Conservation (phyloP, 1,140 invertebrate species). For the Dreissena polymorpha region DNA sequence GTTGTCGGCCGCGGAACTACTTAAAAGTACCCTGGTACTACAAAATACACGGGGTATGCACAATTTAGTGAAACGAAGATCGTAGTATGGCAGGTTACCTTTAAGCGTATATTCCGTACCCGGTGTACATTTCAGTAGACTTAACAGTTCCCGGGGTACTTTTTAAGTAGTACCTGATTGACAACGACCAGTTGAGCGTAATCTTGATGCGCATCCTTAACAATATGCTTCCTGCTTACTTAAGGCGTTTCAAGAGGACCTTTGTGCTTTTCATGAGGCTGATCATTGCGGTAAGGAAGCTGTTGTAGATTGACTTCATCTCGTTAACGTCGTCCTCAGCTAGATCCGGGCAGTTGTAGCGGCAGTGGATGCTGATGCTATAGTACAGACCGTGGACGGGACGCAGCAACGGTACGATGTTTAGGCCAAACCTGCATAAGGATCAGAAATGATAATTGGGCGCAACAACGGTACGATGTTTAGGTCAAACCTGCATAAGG, state of each 20-base stretch:
- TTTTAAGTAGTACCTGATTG: too few relatives aligned
- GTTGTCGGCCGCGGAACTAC: too few relatives aligned
- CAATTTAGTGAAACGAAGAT: too few relatives aligned
- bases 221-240: conserved; percentile 51
- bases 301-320: conserved; percentile 51
- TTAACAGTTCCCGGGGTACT: too few relatives aligned
- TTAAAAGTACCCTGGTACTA: too few relatives aligned
- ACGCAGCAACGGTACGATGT: conserved; percentile 58
- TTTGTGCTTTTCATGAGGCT: conserved; percentile 61
- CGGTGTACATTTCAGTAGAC: too few relatives aligned
- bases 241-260: conserved; percentile 60
- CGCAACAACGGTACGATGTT: conserved; percentile 58
- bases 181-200: too few relatives aligned
- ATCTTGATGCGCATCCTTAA: too few relatives aligned
- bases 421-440: conserved; percentile 53
- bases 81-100: too few relatives aligned
- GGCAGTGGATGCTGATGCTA: conserved; percentile 59
- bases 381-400: conserved; percentile 64
- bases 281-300: conserved; percentile 55
- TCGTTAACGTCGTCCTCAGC: conserved; percentile 48
- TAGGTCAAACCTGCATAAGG: conserved; percentile 50
- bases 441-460: conserved; percentile 51
- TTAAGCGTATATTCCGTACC: too few relatives aligned
- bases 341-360: conserved; percentile 60
- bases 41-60: too few relatives aligned